These are phyloP conservation scores for Chaetodon trifascialis DNA, from an alignment of 2,113 vertebrate genomes.

Conservation along the genomic window DNA sequence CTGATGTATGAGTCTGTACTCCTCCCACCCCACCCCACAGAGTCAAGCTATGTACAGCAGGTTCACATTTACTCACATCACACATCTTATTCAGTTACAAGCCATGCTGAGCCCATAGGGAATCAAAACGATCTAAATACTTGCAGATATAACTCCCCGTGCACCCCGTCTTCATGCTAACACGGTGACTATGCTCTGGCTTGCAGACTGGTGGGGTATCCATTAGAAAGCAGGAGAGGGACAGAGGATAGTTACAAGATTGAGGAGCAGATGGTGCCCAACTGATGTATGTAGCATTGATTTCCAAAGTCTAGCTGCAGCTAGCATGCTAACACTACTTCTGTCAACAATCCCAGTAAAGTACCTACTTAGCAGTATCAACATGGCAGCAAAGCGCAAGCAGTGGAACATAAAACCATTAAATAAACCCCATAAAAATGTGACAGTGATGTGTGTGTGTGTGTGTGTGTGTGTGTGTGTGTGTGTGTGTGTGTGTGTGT, in stretches of 20 bases:
- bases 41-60: constrained; percentile 67
- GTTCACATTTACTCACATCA: constrained; percentile 74
- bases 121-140: constrained; percentile 1
- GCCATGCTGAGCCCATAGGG: constrained; percentile 1
- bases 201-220: constrained; percentile 27
- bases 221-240: constrained; percentile 7
- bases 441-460: constrained; percentile 10
- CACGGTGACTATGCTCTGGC: constrained; percentile 20
- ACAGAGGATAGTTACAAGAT: constrained; percentile 61
- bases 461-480: constrained; percentile 18
- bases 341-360: constrained; percentile 6
- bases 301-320: neutral
- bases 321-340: constrained; percentile 3
- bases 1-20: constrained; percentile 26
- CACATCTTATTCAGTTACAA: constrained; percentile 21
- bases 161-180: constrained; percentile 14
- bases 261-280: constrained; percentile 3
- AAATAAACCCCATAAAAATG: constrained; percentile 39
- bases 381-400: constrained; percentile 21
- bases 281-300: neutral
- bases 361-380: constrained; percentile 11
- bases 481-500: constrained; percentile 15
- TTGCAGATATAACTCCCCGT: constrained; percentile 19
- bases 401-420: constrained; percentile 31
- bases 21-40: neutral